A percentile compares a stretch with the other conserved stretches of the same genome.
Conservation (phyloP, 2,888 invertebrate species). For the Odontomyia ornata region DNA sequence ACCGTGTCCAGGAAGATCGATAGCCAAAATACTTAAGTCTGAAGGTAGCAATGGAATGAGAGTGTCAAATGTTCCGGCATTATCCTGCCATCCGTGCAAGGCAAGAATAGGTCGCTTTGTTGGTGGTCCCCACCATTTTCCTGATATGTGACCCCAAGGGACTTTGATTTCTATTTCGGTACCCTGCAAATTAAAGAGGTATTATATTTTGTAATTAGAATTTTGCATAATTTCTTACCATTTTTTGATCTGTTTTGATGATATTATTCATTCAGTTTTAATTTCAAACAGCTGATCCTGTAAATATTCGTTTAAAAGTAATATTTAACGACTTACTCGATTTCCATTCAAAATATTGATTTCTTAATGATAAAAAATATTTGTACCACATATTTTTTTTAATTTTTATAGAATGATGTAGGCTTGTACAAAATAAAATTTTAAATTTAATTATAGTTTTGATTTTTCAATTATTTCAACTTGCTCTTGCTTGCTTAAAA, state of each 20-base stretch:
- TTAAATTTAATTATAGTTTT: neutral
- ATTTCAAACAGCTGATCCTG: neutral
- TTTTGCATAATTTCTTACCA: neutral
- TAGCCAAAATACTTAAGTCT: constrained; percentile 67
- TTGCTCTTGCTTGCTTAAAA: constrained; percentile 53
- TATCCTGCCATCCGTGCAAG: constrained; percentile 77
- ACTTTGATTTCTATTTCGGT: constrained; percentile 74
- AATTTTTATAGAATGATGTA: too few species aligned
- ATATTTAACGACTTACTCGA: neutral
- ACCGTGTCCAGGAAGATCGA: constrained; percentile 79
- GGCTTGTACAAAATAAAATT: too few species aligned
- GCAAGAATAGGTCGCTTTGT: constrained; percentile 62
- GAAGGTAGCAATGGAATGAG: constrained; percentile 70
- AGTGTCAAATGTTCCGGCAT: constrained; percentile 77
- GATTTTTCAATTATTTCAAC: neutral
- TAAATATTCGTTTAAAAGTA: neutral
- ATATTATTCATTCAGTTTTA: neutral
- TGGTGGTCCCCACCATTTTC: constrained; percentile 76
- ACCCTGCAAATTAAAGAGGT: constrained; percentile 66
- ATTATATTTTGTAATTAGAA: neutral
- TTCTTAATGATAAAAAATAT: too few species aligned
- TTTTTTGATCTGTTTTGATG: neutral
- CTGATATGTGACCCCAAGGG: constrained; percentile 75
- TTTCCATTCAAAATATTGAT: too few species aligned
- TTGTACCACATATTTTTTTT: too few species aligned